Conservation (phyloP, 2,888 invertebrate species). For the Atherix ibis region DNA sequence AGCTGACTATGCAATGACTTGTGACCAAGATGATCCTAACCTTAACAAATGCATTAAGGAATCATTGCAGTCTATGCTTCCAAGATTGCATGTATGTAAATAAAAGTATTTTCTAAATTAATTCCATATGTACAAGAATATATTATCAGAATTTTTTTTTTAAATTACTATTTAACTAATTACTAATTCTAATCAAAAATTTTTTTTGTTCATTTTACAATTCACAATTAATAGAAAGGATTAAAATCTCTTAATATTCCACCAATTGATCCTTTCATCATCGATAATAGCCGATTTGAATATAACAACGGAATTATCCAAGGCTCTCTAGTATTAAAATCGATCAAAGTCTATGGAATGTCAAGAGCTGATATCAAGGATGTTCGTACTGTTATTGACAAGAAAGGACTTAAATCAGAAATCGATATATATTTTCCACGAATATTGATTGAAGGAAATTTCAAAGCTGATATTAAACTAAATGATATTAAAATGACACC, state of each 20-base stretch:
- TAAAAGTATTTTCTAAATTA: too few relatives aligned
- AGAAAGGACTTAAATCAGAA: constrained; percentile 41
- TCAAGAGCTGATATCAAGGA: constrained; percentile 38
- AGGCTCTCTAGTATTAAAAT: constrained; percentile 30
- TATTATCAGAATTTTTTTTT: too few relatives aligned
- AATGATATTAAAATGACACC: constrained; percentile 45
- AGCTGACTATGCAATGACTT: constrained; percentile 39
- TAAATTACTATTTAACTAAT: not conserved
- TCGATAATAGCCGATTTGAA: constrained; percentile 21
- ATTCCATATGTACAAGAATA: too few relatives aligned
- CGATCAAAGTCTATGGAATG: constrained; percentile 40
- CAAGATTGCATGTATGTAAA: constrained; percentile 23
- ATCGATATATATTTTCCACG: constrained; percentile 40
- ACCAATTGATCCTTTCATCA: constrained; percentile 25
- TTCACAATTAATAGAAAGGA: constrained; percentile 18
- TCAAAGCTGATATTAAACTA: constrained; percentile 44
- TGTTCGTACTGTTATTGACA: constrained; percentile 39
- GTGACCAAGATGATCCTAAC: constrained; percentile 39
- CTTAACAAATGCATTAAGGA: constrained; percentile 42
- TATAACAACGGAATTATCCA: constrained; percentile 23
- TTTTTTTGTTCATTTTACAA: not conserved
- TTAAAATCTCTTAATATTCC: constrained; percentile 25
- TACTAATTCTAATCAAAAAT: not conserved
- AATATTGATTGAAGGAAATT: constrained; percentile 39
- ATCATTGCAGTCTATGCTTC: constrained; percentile 37